Evolutionary conservation across 2,113 vertebrate species (phyloP).

Genomic region (Pseudonaja textilis): DNA sequence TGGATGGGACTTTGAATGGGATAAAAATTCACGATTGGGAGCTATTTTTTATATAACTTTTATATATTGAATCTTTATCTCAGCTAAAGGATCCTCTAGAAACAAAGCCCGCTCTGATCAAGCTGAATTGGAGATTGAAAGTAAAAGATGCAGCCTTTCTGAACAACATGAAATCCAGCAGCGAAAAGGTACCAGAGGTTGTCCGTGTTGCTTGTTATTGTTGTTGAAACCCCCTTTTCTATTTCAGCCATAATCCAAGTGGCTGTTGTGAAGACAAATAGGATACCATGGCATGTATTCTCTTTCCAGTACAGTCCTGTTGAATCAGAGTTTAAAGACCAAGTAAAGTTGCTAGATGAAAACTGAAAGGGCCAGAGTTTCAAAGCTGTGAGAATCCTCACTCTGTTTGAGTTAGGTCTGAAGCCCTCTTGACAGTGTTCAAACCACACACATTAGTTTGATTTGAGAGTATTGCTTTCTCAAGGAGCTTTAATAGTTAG

Average conservation of each 20-base stretch:
- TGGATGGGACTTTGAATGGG: background rate
- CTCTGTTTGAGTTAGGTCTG: background rate
- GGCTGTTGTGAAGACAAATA: background rate
- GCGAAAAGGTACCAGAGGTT: background rate
- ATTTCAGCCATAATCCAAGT: background rate
- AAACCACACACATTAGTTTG: background rate
- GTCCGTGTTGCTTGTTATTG: background rate
- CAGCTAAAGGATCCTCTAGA: background rate
- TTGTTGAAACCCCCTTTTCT: background rate
- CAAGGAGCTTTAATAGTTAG: background rate
- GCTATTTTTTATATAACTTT: background rate
- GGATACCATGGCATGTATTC: background rate
- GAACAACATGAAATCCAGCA: background rate
- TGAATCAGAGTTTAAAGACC: background rate
- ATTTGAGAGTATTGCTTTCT: background rate
- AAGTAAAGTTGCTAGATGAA: background rate
- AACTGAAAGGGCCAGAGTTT: background rate
- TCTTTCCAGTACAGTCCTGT: rapidly evolving
- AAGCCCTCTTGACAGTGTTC: background rate
- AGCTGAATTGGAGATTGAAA: background rate
- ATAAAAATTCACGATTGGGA: background rate
- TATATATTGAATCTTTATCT: conserved; percentile 21
- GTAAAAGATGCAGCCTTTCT: background rate
- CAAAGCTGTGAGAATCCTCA: background rate
- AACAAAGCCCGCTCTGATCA: background rate